phyloP scores from a whole-genome alignment of 1,140 invertebrate species.

The Bombus terrestris region DNA sequence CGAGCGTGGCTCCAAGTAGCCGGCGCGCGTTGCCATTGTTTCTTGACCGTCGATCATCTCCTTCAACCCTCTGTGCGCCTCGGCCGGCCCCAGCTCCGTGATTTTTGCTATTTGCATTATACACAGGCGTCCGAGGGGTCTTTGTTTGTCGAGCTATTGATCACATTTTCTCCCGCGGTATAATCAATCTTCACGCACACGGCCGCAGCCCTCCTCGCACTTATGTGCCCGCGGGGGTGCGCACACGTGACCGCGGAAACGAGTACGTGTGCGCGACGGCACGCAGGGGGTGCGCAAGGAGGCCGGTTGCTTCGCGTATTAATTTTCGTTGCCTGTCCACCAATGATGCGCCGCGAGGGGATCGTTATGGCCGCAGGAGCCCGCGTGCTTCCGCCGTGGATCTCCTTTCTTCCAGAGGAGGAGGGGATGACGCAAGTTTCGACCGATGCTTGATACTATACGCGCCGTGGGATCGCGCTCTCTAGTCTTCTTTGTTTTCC shows the following conservation, averaged over 20 bases:
- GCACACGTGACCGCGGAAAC: constrained; percentile 57
- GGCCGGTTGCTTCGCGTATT: constrained; percentile 78
- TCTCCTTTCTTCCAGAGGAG: constrained; percentile 33
- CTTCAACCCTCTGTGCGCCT: constrained; percentile 19
- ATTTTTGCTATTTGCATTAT: constrained; percentile 81
- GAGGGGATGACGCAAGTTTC: constrained; percentile 5
- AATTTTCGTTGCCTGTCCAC: constrained; percentile 75
- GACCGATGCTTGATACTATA: constrained; percentile 2
- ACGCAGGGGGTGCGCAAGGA: constrained; percentile 73
- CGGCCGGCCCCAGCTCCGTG: constrained; percentile 60
- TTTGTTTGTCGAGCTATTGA: constrained; percentile 82
- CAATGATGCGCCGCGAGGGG: constrained; percentile 67
- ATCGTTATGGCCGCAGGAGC: constrained; percentile 65
- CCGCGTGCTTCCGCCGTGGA: constrained; percentile 49
- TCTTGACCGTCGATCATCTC: constrained; percentile 64
- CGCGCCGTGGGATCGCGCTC: constrained; percentile 1
- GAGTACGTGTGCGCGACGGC: constrained; percentile 66
- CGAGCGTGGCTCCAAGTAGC: constrained; percentile 59
- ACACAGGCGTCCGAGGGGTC: constrained; percentile 74
- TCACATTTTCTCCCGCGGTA: constrained; percentile 82
- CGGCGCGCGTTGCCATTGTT: constrained; percentile 65
- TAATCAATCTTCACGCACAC: constrained; percentile 82
- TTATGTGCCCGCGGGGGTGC: constrained; percentile 62
- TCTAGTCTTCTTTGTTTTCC: neutral
- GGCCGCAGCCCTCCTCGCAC: constrained; percentile 66